A percentile compares a stretch with the other conserved stretches of the same genome.
Conservation (phyloP, 37 sponge, comb jelly and placozoan genomes). For the Petrosia ficiformis region DNA sequence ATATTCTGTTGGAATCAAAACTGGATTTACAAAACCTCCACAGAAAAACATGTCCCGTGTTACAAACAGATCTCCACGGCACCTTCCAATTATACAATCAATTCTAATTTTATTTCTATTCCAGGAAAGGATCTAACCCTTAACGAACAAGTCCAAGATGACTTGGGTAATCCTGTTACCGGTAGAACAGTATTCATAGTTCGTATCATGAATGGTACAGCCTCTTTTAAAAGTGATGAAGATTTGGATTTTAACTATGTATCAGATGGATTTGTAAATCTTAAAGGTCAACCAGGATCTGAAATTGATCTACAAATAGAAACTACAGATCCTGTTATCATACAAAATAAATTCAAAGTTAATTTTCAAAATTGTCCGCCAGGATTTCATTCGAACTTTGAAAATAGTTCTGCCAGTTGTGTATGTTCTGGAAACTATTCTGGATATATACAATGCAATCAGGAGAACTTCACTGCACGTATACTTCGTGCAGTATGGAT, state of each 20-base stretch:
- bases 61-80: constrained; percentile 28
- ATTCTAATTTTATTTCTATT: neutral
- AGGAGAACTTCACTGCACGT: neutral
- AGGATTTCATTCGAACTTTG: neutral
- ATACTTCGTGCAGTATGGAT: neutral
- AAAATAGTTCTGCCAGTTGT: neutral
- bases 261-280: neutral
- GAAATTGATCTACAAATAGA: neutral
- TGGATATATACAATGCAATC: neutral
- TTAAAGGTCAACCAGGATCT: constrained; percentile 1
- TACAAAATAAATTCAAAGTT: constrained; percentile 2
- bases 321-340: constrained; percentile 32
- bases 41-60: neutral
- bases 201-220: neutral
- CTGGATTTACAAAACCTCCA: neutral
- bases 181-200: neutral
- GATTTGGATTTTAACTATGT: neutral
- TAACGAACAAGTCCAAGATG: neutral
- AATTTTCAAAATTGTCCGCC: constrained; percentile 22
- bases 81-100: neutral
- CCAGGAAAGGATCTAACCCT: constrained; percentile 10
- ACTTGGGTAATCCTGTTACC: constrained; percentile 12
- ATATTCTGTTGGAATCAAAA: constrained; percentile 20
- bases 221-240: neutral
- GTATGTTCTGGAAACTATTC: neutral